Conservation (phyloP, 2,888 invertebrate genomes). For the Hydriomena furcata region DNA sequence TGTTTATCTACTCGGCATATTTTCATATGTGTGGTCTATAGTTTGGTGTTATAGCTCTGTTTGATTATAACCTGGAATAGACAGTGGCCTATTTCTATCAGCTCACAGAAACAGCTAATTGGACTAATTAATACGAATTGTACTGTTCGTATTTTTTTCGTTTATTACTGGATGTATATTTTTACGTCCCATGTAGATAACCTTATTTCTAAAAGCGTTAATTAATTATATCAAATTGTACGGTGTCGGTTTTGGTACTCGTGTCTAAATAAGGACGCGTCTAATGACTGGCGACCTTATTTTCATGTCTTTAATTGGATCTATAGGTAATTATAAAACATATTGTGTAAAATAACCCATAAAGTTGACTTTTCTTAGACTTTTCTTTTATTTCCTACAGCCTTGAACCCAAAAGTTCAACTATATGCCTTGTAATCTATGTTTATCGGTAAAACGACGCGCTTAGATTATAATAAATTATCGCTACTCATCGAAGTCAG, state of each 20-base stretch:
- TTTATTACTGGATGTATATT: background rate
- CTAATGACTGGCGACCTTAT: no score
- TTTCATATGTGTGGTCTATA: background rate
- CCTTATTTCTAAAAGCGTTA: background rate
- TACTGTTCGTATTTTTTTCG: background rate
- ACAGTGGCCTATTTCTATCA: constrained; percentile 15
- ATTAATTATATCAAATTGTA: no score
- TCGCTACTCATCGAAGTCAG: constrained; percentile 14
- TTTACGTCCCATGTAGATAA: background rate
- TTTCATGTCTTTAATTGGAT: no score
- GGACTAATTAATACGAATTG: background rate
- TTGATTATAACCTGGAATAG: constrained; percentile 7
- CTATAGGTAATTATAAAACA: no score
- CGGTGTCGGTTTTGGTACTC: no score
- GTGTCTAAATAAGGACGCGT: no score
- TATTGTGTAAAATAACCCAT: no score
- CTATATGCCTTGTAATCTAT: constrained; percentile 20
- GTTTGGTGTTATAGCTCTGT: background rate
- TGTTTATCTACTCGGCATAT: no score
- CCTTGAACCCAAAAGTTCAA: constrained; percentile 29
- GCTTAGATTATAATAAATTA: constrained; percentile 50
- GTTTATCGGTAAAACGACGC: constrained; percentile 33
- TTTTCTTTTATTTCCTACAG: constrained; percentile 5
- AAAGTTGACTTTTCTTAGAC: no score
- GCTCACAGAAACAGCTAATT: constrained; percentile 13